A percentile compares a stretch with the other conserved stretches of the same genome.
Conservation (phyloP, 2,888 invertebrate genomes). For the Cenopis cana region DNA sequence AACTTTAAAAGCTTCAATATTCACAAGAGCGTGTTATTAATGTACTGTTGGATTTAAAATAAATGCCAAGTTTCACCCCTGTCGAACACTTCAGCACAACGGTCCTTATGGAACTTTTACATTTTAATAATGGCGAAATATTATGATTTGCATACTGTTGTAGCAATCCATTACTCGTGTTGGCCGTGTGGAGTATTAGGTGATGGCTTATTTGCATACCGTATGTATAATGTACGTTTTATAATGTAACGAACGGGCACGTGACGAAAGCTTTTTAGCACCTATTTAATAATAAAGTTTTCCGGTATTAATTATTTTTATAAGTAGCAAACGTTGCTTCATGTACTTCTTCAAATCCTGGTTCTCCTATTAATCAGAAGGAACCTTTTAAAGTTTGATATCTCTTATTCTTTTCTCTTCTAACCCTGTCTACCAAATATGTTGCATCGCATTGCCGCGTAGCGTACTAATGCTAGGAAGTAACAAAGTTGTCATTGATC, state of each 20-base stretch:
- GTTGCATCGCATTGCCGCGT: too few species aligned
- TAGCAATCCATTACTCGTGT: conserved; percentile 65
- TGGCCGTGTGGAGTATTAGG: conserved; percentile 48
- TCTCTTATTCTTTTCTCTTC: too few species aligned
- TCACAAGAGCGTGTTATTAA: background rate
- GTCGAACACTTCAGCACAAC: conserved; percentile 57
- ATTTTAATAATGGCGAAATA: conserved; percentile 72
- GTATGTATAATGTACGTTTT: conserved; percentile 43
- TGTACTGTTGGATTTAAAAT: background rate
- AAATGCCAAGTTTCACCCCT: conserved; percentile 55
- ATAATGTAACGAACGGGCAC: conserved; percentile 39
- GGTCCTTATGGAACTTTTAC: conserved; percentile 62
- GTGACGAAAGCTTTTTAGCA: conserved; percentile 33
- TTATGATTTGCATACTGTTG: conserved; percentile 71
- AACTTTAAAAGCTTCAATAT: background rate
- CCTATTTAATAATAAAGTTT: conserved; percentile 22
- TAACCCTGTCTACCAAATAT: too few species aligned
- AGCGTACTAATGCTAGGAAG: too few species aligned
- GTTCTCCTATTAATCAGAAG: too few species aligned
- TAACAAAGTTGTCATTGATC: too few species aligned
- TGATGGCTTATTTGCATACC: conserved; percentile 54
- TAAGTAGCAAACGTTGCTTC: background rate
- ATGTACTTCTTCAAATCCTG: too few species aligned
- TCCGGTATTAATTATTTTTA: background rate
- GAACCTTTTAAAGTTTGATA: too few species aligned